phyloP scores from a whole-genome alignment of 2,888 invertebrate genomes.

The Salticus scenicus region DNA sequence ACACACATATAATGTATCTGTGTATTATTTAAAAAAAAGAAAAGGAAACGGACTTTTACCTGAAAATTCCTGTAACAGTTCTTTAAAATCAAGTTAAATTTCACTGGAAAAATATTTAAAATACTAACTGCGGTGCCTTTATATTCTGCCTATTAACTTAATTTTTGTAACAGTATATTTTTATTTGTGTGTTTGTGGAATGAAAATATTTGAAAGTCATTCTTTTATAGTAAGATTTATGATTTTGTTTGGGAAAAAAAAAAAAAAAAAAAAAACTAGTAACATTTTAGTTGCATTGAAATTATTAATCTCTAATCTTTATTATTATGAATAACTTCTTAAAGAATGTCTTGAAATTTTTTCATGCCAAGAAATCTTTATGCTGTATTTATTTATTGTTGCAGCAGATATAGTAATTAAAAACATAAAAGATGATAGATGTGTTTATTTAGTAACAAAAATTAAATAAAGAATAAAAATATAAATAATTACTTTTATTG shows the following conservation, averaged over 20 bases:
- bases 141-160: slow-evolving; percentile 67
- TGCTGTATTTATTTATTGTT: background rate
- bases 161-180: too few relatives aligned
- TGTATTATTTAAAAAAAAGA: too few relatives aligned
- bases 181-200: background rate
- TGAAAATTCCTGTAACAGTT: too few relatives aligned
- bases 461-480: too few relatives aligned
- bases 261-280: too few relatives aligned
- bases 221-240: background rate
- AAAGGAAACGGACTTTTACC: too few relatives aligned
- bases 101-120: too few relatives aligned
- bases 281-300: background rate
- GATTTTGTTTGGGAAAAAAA: background rate
- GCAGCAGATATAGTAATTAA: background rate
- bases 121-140: background rate
- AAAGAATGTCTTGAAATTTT: background rate
- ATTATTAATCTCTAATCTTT: background rate
- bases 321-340: background rate
- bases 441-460: too few relatives aligned
- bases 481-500: too few relatives aligned
- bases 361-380: background rate
- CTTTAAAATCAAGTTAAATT: too few relatives aligned
- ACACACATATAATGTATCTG: too few relatives aligned
- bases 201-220: background rate
- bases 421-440: too few relatives aligned